A percentile compares a stretch with the other conserved stretches of the same genome.
Conservation (phyloP, 2,888 invertebrate genomes). For the Ferrisia virgata region DNA sequence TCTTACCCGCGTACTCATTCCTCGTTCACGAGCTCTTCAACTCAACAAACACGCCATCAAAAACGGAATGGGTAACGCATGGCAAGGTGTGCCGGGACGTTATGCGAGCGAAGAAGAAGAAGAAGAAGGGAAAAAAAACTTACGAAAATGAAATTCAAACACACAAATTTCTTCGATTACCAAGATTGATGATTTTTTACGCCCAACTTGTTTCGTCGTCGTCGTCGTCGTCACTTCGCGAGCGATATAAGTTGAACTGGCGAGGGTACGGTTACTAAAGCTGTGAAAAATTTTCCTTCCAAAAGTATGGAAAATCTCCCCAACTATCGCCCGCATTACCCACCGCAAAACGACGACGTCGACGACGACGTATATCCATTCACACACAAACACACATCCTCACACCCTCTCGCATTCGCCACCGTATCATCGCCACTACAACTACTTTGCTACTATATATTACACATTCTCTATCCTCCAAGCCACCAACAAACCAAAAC, state of each 20-base stretch:
- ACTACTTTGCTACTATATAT: too few relatives aligned
- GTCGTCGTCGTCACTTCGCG: neutral
- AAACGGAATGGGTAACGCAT: too few relatives aligned
- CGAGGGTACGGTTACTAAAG: neutral
- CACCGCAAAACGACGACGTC: too few relatives aligned
- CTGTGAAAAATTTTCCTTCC: neutral
- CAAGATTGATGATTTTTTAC: constrained; percentile 10
- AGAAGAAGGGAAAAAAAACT: neutral
- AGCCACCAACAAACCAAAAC: too few relatives aligned
- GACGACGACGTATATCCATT: too few relatives aligned
- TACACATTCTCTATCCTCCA: too few relatives aligned
- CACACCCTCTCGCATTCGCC: too few relatives aligned
- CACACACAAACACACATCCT: too few relatives aligned
- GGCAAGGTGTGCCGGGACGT: neutral
- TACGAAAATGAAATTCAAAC: constrained; percentile 7
- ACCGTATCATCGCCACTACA: too few relatives aligned
- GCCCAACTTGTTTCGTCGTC: neutral
- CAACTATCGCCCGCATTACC: neutral
- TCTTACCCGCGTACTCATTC: neutral
- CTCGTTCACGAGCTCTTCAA: neutral
- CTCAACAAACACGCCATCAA: neutral
- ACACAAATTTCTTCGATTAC: neutral
- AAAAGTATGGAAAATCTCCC: neutral
- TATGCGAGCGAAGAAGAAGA: neutral
- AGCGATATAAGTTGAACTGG: neutral